These are phyloP conservation scores for Diabrotica virgifera DNA, from an alignment of 1,140 invertebrate genomes.

Conservation along the genomic window DNA sequence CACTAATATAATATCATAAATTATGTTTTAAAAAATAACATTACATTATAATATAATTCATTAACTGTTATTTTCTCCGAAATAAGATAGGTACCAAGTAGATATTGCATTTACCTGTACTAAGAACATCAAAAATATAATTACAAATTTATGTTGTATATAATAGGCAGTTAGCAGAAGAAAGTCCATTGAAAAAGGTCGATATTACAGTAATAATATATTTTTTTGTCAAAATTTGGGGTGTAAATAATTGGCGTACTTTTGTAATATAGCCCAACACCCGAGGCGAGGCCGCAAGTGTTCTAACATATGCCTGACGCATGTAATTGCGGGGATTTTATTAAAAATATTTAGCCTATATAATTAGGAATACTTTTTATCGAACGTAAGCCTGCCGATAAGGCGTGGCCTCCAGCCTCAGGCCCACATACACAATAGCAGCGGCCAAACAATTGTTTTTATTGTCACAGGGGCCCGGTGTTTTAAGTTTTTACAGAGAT, in stretches of 20 bases:
- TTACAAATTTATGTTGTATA: too few species aligned
- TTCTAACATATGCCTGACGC: conserved; percentile 32
- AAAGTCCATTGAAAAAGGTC: too few species aligned
- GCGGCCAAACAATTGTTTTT: conserved; percentile 38
- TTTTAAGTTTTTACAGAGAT: conserved; percentile 13
- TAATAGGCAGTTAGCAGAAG: too few species aligned
- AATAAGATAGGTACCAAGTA: too few species aligned
- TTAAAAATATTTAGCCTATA: conserved; percentile 31
- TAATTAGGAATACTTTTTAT: conserved; percentile 40
- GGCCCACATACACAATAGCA: conserved; percentile 36
- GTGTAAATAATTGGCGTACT: conserved; percentile 20
- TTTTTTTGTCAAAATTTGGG: conserved; percentile 24
- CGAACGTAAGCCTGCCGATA: conserved; percentile 21
- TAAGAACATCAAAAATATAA: too few species aligned
- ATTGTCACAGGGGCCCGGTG: conserved; percentile 31
- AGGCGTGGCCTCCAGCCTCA: conserved; percentile 31
- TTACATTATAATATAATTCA: too few species aligned
- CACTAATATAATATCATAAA: too few species aligned
- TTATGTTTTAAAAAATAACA: too few species aligned
- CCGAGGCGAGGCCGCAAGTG: conserved; percentile 25
- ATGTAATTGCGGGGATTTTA: conserved; percentile 37
- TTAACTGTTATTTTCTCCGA: too few species aligned
- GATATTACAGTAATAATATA: not conserved
- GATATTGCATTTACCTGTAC: too few species aligned
- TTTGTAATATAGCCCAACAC: conserved; percentile 26